Base-by-base conservation (phyloP, 1,140 invertebrate genomes). In the Daktulosphaira vitifoliae region DNA sequence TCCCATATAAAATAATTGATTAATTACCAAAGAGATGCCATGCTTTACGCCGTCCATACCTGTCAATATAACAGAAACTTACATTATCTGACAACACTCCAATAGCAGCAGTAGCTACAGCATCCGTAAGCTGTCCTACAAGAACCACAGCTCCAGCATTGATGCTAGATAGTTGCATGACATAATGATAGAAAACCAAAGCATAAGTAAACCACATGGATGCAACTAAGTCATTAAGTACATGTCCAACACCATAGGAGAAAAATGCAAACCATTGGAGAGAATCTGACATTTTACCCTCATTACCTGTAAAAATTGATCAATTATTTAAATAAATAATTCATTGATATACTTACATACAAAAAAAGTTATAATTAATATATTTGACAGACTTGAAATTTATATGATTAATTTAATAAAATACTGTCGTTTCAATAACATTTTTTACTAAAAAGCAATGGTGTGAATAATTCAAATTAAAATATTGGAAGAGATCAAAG, bases 131-230 rank as follows among this genome's bases (percentile, higher is more conserved):
- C 78, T 96, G 92, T 11, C 92, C 91, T 65, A 92, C 80, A 11
- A 95, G 77, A 72, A 96, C 78, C 64, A 95, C 73, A 48, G 83
- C 75, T 26, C 93, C 94, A 2, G 93, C 84, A 71, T 86, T 77
- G 11, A 78, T 76, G 69, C 86, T 84, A 73, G 80, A 80, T 73
- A 96, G 59, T 5, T 52, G 50, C 18, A 69, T 49, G 6, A 67
- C 68, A n/a, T 68, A 68, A 13, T 95, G 87, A 72, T 95, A 88
- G 76, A 85, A 98, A 18, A 97, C 84, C 68, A 98, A 79, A n/a
- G 96, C 78, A 77, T 98, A 98, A 0, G 90, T 92, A 74, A 98
- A 98, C 95, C 95, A 97, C 82, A 98, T 90, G 50, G 90, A 90
- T 37, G 93, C 90, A 78, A 91, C 95, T 6, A 97, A 81, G 78